These are phyloP conservation scores for Grantiella picta DNA, from an alignment of 2,113 vertebrate species.

Conservation along the genomic window DNA sequence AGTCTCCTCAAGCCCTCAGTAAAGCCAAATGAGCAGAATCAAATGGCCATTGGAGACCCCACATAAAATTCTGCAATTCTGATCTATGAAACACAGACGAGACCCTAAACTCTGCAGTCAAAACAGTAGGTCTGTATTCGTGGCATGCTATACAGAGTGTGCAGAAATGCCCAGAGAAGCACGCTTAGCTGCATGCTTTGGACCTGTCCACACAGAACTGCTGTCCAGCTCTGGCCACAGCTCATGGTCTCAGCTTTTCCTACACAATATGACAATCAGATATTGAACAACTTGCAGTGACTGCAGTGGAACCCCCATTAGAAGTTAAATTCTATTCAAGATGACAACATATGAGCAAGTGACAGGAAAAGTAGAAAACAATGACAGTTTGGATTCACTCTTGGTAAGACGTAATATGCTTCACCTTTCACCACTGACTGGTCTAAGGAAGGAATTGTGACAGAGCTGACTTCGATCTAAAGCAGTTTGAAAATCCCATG, in stretches of 20 bases:
- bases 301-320: not conserved
- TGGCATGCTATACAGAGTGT: not conserved
- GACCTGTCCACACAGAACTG: not conserved
- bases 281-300: not conserved
- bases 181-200: accelerated
- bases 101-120: not conserved
- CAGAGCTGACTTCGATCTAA: not conserved
- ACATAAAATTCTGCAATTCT: not conserved
- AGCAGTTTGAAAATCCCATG: not conserved
- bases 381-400: not conserved
- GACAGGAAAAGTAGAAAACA: not conserved
- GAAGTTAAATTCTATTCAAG: not conserved
- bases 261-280: not conserved
- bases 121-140: not conserved
- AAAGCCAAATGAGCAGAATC: not conserved
- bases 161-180: not conserved
- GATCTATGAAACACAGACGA: not conserved
- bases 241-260: not conserved
- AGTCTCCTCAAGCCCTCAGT: not conserved
- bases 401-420: not conserved
- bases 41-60: not conserved
- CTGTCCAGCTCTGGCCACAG: not conserved
- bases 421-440: not conserved
- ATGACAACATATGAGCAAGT: not conserved
- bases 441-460: not conserved